phyloP scores from a whole-genome alignment of 2,797 vertebrate species.

The Acropternis orthonyx region DNA sequence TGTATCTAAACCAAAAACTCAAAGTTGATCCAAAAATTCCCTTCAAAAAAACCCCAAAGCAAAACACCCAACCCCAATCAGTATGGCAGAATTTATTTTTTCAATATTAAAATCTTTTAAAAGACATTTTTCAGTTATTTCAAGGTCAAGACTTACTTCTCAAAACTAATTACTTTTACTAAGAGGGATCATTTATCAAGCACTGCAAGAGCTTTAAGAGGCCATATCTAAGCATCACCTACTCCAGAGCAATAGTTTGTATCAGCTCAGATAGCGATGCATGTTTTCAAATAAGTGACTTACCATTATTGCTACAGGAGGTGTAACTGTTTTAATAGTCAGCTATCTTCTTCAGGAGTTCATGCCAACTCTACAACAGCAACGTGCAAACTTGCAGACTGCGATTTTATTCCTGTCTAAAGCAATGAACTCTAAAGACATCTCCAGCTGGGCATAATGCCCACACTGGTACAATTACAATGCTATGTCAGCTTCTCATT shows the following conservation, averaged over 20 bases:
- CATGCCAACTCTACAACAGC: constrained; percentile 23
- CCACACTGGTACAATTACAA: constrained; percentile 49
- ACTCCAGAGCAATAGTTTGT: background rate
- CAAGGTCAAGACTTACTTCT: background rate
- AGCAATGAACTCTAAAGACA: constrained; percentile 41
- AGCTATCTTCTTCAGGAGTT: constrained; percentile 48
- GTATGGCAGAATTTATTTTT: background rate
- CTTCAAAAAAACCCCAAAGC: background rate
- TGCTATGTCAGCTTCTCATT: constrained; percentile 57
- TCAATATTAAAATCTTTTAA: background rate
- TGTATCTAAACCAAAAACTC: background rate
- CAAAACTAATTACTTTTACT: background rate
- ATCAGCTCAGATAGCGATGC: background rate
- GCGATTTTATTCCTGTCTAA: constrained; percentile 54
- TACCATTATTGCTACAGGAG: constrained; percentile 19
- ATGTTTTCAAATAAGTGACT: constrained; percentile 49
- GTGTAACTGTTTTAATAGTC: constrained; percentile 8
- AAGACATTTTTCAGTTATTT: background rate
- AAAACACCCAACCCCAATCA: background rate
- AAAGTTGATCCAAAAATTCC: background rate
- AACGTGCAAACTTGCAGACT: constrained; percentile 23
- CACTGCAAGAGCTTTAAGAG: background rate
- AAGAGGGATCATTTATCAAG: background rate
- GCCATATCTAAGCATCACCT: background rate
- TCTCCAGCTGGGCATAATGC: constrained; percentile 43